Percentiles rank a stretch among this genome's conserved stretches.
Evolutionary conservation across 1,140 invertebrate genomes (phyloP).

Genomic region (Drosophila bipectinata): DNA sequence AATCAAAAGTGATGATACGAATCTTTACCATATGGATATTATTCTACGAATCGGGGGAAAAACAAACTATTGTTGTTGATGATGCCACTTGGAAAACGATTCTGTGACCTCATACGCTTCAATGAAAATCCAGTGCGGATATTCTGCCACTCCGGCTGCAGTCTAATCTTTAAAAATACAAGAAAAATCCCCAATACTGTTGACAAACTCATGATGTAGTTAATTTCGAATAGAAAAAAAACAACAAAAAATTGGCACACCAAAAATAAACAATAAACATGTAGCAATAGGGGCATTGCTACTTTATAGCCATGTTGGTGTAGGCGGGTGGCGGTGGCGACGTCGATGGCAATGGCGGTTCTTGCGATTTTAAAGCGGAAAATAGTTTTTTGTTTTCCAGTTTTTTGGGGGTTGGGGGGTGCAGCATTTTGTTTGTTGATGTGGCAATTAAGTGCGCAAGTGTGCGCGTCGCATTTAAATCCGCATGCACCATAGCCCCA

Average conservation of each 20-base stretch:
- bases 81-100: slow-evolving; percentile 51
- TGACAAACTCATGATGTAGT: slow-evolving; percentile 78
- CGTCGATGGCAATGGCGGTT: background rate
- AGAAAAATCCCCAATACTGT: slow-evolving; percentile 39
- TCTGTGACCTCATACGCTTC: slow-evolving; percentile 62
- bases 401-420: background rate
- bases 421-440: slow-evolving; percentile 52
- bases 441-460: slow-evolving; percentile 52
- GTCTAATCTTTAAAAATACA: slow-evolving; percentile 25
- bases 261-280: slow-evolving; percentile 71
- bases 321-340: background rate
- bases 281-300: slow-evolving; percentile 50
- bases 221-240: slow-evolving; percentile 57
- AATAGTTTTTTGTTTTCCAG: slow-evolving; percentile 43
- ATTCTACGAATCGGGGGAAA: slow-evolving; percentile 9
- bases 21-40: background rate
- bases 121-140: slow-evolving; percentile 43
- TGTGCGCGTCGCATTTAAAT: slow-evolving; percentile 44
- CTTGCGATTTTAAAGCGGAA: slow-evolving; percentile 35
- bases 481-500: slow-evolving; percentile 36
- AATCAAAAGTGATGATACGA: background rate
- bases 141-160: slow-evolving; percentile 33
- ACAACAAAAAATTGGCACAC: slow-evolving; percentile 69
- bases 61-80: slow-evolving; percentile 39
- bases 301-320: slow-evolving; percentile 37